Evolutionary conservation across 1,140 invertebrate genomes (phyloP).

Genomic region (Lethocerus indicus): DNA sequence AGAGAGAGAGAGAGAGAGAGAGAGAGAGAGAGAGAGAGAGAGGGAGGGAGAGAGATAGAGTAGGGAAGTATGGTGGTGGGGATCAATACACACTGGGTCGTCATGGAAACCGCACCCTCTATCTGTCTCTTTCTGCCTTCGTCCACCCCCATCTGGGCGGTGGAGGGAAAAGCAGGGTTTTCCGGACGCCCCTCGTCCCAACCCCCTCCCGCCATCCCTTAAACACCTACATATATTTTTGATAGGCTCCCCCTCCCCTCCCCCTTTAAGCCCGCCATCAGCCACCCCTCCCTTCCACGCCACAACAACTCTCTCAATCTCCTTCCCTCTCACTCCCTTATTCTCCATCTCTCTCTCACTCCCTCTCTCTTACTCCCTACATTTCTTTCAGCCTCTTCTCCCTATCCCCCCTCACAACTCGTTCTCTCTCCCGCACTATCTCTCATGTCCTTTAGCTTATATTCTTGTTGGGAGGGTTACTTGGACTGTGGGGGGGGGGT

Average conservation of each 20-base stretch:
- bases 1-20: neutral
- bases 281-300: neutral
- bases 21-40: neutral
- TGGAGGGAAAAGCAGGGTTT: too few relatives aligned
- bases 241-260: neutral
- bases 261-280: neutral
- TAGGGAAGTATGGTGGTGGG: neutral
- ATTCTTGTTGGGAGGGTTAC: too few relatives aligned
- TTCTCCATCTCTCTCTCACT: neutral
- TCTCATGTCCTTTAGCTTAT: too few relatives aligned
- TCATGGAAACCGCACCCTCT: neutral
- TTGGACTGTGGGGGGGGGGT: too few relatives aligned
- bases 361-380: slow-evolving; percentile 2
- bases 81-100: too few relatives aligned
- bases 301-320: neutral
- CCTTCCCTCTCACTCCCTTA: neutral
- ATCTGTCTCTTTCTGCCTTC: neutral
- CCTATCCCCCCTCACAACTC: neutral
- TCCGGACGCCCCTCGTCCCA: neutral
- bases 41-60: neutral
- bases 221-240: neutral
- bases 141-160: neutral
- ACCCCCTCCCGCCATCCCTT: neutral
- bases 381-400: neutral
- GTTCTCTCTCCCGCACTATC: neutral